Conservation (phyloP, 2,888 invertebrate genomes). For the Rapana venosa region DNA sequence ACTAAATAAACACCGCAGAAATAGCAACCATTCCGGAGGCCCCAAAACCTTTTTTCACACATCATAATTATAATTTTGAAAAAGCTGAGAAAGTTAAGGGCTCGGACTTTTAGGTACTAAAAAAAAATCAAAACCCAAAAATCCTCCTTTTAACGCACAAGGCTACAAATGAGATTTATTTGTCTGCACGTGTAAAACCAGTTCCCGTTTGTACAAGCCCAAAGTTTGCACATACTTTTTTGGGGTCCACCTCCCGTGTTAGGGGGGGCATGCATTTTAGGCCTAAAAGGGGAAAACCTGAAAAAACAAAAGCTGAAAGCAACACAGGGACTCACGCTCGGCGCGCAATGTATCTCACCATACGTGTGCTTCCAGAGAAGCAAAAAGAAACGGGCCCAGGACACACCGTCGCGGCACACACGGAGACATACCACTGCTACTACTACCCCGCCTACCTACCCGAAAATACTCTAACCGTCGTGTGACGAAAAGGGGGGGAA, state of each 20-base stretch:
- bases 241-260: not conserved
- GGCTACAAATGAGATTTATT: not conserved
- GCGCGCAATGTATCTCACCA: conserved; percentile 13
- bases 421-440: too few relatives aligned
- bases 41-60: conserved; percentile 28
- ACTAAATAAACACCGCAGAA: not conserved
- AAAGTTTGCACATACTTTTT: not conserved
- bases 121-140: not conserved
- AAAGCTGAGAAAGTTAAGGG: not conserved
- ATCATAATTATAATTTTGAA: not conserved
- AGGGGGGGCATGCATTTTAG: not conserved
- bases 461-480: not conserved
- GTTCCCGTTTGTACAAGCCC: not conserved
- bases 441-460: too few relatives aligned
- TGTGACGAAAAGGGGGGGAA: too few relatives aligned
- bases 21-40: conserved; percentile 18
- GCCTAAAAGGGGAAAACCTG: conserved; percentile 4
- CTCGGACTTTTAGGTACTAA: not conserved
- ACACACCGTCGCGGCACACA: not conserved
- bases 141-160: not conserved
- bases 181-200: not conserved
- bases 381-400: not conserved
- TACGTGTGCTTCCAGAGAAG: conserved; percentile 26
- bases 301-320: not conserved
- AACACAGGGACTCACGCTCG: conserved; percentile 31